Conservation (phyloP, 2,888 invertebrate species). For the Exephanes ischioxanthus region DNA sequence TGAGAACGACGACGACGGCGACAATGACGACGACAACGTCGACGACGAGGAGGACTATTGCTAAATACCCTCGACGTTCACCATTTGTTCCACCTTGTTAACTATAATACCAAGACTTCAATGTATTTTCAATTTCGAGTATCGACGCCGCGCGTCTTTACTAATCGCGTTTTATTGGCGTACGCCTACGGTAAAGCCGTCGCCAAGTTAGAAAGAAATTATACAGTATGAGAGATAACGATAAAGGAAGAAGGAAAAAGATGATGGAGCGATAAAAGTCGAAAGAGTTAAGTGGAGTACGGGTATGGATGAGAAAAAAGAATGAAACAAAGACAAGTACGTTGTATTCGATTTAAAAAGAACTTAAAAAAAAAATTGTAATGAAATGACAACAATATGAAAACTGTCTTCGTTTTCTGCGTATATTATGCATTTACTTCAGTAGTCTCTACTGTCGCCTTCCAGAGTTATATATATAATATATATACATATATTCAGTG, state of each 20-base stretch:
- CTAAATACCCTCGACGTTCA: conserved; percentile 46
- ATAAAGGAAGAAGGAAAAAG: conserved; percentile 14
- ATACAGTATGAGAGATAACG: conserved; percentile 25
- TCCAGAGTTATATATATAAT: conserved; percentile 76
- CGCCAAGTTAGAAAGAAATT: conserved; percentile 31
- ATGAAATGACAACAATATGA: conserved; percentile 47
- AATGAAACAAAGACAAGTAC: conserved; percentile 23
- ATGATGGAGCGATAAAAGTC: conserved; percentile 2
- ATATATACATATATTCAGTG: conserved; percentile 66
- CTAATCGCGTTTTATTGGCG: conserved; percentile 50
- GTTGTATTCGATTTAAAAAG: conserved; percentile 12
- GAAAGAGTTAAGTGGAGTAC: background rate
- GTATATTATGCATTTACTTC: conserved; percentile 82
- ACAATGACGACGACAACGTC: conserved; percentile 32
- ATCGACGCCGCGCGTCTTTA: conserved; percentile 62
- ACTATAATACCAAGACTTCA: conserved; percentile 66
- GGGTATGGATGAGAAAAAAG: conserved; percentile 15
- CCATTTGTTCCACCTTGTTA: conserved; percentile 58
- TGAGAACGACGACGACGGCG: conserved; percentile 34
- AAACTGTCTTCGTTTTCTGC: conserved; percentile 75
- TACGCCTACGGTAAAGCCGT: conserved; percentile 30
- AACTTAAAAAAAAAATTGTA: conserved; percentile 23
- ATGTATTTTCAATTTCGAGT: conserved; percentile 68
- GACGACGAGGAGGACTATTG: background rate
- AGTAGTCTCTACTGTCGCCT: conserved; percentile 82